phyloP scores from a whole-genome alignment of 1,140 invertebrate species.

The Bursaphelenchus mucronatus region DNA sequence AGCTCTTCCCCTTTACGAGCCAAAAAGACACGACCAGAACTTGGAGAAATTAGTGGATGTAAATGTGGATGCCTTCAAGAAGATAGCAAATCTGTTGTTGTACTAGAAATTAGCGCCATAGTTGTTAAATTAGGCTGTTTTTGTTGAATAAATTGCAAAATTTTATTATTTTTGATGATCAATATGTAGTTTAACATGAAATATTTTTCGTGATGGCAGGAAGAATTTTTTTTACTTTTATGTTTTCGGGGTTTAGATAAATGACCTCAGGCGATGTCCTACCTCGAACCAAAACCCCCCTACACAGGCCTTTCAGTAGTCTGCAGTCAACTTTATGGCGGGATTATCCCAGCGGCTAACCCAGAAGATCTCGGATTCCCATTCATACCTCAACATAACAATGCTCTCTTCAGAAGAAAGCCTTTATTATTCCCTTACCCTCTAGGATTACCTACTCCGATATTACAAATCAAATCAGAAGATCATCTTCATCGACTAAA shows the following conservation, averaged over 20 bases:
- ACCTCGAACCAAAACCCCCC: background rate
- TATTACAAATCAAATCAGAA: background rate
- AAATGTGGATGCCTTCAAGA: slow-evolving; percentile 48
- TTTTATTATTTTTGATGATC: slow-evolving; percentile 9
- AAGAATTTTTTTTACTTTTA: background rate
- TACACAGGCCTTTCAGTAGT: background rate
- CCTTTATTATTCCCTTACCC: background rate
- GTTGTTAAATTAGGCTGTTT: slow-evolving; percentile 8
- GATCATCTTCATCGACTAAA: background rate
- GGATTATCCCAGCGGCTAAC: background rate
- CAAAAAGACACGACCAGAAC: slow-evolving; percentile 47
- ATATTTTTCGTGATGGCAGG: background rate
- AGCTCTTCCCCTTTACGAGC: slow-evolving; percentile 52
- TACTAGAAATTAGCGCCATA: slow-evolving; percentile 16
- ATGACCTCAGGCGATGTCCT: background rate
- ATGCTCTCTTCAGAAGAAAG: background rate
- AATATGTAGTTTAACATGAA: background rate
- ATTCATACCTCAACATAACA: slow-evolving; percentile 5
- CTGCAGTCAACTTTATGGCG: background rate
- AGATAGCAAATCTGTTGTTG: slow-evolving; percentile 45
- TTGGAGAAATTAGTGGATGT: slow-evolving; percentile 46
- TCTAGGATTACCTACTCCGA: background rate
- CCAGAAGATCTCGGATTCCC: background rate
- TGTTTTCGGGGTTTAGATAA: background rate
- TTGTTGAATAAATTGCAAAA: slow-evolving; percentile 23